Percentiles rank a stretch among this genome's conserved stretches.
Conservation (phyloP, 23 tunicate genomes). For the Oikopleura dioica region DNA sequence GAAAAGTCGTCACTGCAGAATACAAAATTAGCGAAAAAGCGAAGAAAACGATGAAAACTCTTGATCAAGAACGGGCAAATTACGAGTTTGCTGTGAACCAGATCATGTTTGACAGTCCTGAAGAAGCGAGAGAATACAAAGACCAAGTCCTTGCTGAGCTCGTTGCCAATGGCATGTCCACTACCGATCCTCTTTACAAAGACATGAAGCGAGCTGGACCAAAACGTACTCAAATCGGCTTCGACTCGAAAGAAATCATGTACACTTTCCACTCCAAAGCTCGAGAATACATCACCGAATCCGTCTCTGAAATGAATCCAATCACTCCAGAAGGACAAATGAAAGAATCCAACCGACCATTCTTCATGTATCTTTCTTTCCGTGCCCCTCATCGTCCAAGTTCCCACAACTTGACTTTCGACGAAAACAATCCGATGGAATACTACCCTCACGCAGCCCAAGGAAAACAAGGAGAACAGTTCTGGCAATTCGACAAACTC, state of each 20-base stretch:
- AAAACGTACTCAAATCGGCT: not conserved
- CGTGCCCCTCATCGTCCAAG: slow-evolving; percentile 3
- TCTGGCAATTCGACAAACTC: not conserved
- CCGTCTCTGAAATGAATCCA: not conserved
- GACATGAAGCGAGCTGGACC: not conserved
- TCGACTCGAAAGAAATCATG: slow-evolving; percentile 9
- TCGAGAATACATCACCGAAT: not conserved
- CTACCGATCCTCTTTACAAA: not conserved
- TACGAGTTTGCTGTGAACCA: slow-evolving; percentile 5
- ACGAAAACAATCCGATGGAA: slow-evolving; percentile 8
- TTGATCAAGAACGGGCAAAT: not conserved
- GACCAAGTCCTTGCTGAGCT: not conserved
- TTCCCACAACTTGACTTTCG: slow-evolving; percentile 6
- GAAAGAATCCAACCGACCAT: not conserved
- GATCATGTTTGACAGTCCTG: not conserved
- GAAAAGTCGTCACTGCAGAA: not conserved
- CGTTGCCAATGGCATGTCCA: not conserved
- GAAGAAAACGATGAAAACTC: no score
- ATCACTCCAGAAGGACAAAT: not conserved
- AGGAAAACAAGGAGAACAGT: not conserved
- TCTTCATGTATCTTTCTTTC: not conserved
- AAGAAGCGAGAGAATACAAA: not conserved
- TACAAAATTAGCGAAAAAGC: not conserved
- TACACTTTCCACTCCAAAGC: not conserved
- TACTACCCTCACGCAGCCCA: not conserved